A percentile compares a stretch with the other conserved stretches of the same genome.
Conservation (phyloP, 2,888 invertebrate genomes). For the Branchipolynoe longqiensis region DNA sequence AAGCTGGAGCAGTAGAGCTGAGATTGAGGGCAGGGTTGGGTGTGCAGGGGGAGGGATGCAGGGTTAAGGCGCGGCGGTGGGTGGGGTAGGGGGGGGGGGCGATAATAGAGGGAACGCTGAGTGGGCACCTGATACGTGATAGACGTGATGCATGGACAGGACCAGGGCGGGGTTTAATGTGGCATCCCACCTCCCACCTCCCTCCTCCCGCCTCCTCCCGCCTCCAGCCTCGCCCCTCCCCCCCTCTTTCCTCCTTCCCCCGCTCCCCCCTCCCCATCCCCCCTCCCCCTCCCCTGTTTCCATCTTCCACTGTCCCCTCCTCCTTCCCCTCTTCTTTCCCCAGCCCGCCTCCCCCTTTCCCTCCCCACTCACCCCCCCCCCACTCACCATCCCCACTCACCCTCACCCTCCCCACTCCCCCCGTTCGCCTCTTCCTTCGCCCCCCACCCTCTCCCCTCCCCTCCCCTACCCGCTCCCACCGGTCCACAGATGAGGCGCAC, state of each 20-base stretch:
- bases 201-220: background rate
- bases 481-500: background rate
- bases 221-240: background rate
- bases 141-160: conserved; percentile 2
- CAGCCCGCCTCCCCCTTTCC: no score
- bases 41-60: no score
- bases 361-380: background rate
- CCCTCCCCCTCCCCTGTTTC: background rate
- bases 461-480: background rate
- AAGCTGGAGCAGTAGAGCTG: background rate
- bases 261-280: background rate
- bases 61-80: no score
- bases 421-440: background rate
- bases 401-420: background rate
- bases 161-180: background rate
- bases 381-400: background rate
- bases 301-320: no score
- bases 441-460: background rate
- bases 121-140: background rate
- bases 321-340: no score
- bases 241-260: background rate
- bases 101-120: background rate
- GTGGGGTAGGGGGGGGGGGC: no score
- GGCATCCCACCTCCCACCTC: background rate
- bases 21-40: no score